phyloP scores from a whole-genome alignment of 2,797 vertebrate genomes.

The Chaetophractus vellerosus region DNA sequence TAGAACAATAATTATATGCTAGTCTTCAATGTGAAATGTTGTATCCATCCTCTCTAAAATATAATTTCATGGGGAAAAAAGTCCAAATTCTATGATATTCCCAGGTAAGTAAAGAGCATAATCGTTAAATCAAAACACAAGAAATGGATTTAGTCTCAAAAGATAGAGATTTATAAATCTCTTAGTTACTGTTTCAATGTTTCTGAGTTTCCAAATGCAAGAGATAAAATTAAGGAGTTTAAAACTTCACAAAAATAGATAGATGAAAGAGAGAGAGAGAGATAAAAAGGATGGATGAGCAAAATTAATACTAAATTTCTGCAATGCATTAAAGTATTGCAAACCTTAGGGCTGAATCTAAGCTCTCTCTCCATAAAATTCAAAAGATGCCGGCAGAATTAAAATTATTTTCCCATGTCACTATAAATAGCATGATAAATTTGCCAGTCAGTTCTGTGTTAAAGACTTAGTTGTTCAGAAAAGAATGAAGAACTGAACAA shows the following conservation, averaged over 20 bases:
- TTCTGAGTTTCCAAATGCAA: constrained; percentile 71
- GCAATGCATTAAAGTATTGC: constrained; percentile 63
- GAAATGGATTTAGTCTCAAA: constrained; percentile 59
- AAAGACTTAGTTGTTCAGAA: constrained; percentile 34
- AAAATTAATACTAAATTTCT: constrained; percentile 47
- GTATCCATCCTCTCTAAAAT: neutral
- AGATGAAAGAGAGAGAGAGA: too few relatives aligned
- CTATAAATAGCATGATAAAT: constrained; percentile 74
- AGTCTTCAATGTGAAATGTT: constrained; percentile 30
- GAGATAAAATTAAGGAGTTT: constrained; percentile 72
- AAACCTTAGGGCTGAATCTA: constrained; percentile 40
- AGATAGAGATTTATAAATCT: constrained; percentile 58
- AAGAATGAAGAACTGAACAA: constrained; percentile 8
- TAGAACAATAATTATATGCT: neutral
- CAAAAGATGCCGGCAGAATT: constrained; percentile 55
- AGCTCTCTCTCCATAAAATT: constrained; percentile 72
- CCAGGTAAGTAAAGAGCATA: neutral
- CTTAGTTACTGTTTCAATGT: constrained; percentile 59
- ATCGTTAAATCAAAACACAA: constrained; percentile 69
- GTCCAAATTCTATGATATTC: neutral
- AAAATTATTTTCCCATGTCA: constrained; percentile 68
- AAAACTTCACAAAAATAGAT: constrained; percentile 28
- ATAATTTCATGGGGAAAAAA: constrained; percentile 61
- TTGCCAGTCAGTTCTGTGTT: neutral
- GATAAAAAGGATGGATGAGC: constrained; percentile 12